phyloP scores from a whole-genome alignment of 2,113 vertebrate genomes.

The Clupea harengus region DNA sequence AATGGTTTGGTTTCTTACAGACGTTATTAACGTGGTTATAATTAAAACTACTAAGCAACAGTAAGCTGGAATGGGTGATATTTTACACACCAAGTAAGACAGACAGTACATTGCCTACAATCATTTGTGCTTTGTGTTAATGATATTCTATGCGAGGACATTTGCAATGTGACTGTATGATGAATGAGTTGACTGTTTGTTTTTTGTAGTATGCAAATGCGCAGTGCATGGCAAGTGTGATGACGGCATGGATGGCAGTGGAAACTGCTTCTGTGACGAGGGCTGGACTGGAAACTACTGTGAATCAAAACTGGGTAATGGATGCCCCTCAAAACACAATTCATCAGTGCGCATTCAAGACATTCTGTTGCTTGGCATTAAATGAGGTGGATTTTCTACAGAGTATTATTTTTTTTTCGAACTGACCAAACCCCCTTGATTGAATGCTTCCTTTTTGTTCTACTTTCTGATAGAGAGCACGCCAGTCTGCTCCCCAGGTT shows the following conservation, averaged over 20 bases:
- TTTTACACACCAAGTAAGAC: too few relatives aligned
- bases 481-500: constrained; percentile 75
- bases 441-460: not conserved
- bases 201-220: constrained; percentile 73
- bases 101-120: too few relatives aligned
- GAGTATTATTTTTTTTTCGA: not conserved
- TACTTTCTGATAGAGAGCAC: constrained; percentile 48
- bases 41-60: too few relatives aligned
- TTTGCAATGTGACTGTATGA: not conserved
- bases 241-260: constrained; percentile 73
- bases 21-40: too few relatives aligned
- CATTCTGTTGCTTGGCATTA: not conserved
- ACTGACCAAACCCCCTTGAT: not conserved
- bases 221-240: constrained; percentile 70
- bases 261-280: constrained; percentile 79
- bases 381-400: not conserved
- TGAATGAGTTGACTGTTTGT: not conserved
- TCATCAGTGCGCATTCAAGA: not conserved
- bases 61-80: too few relatives aligned
- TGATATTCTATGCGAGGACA: not conserved
- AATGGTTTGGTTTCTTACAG: too few relatives aligned
- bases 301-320: constrained; percentile 72
- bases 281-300: constrained; percentile 78
- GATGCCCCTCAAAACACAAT: not conserved
- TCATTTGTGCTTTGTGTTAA: too few relatives aligned